These are phyloP conservation scores for Pangasius djambal DNA, from an alignment of 2,797 vertebrate species.

Conservation along the genomic window DNA sequence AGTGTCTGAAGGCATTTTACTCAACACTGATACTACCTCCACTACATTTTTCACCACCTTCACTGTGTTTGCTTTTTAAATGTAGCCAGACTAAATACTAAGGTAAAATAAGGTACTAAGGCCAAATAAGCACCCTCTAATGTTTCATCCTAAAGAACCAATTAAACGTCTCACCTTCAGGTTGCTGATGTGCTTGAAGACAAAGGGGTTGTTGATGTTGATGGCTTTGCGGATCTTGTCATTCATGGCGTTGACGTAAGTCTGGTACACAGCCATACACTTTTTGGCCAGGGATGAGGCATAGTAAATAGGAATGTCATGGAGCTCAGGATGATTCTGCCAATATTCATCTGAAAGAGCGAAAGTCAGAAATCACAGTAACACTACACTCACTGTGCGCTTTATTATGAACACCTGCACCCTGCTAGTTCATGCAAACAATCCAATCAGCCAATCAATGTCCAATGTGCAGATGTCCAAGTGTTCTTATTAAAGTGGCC, in stretches of 20 bases:
- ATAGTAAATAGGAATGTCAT: slow-evolving; percentile 90
- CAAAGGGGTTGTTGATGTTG: slow-evolving; percentile 98
- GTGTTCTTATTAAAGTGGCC: background rate
- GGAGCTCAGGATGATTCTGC: slow-evolving; percentile 97
- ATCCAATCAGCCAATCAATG: background rate
- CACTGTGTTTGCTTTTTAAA: background rate
- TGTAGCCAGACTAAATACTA: background rate
- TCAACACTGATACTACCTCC: background rate
- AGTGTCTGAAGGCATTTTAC: background rate
- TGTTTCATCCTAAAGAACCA: background rate
- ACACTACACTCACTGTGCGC: background rate
- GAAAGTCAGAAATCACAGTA: background rate
- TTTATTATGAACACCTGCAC: background rate
- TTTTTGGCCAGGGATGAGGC: slow-evolving; percentile 97
- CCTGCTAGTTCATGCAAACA: background rate
- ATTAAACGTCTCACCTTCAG: slow-evolving; percentile 82
- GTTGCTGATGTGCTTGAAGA: slow-evolving; percentile 98
- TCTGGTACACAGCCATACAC: slow-evolving; percentile 98
- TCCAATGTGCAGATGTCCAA: background rate
- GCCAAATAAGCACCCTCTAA: too few species aligned
- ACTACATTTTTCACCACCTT: background rate
- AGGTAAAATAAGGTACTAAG: background rate
- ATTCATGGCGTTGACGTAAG: slow-evolving; percentile 96
- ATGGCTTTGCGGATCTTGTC: slow-evolving; percentile 99
- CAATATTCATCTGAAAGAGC: slow-evolving; percentile 81